Conservation (phyloP, 2,113 vertebrate species). For the Cettia cetti region DNA sequence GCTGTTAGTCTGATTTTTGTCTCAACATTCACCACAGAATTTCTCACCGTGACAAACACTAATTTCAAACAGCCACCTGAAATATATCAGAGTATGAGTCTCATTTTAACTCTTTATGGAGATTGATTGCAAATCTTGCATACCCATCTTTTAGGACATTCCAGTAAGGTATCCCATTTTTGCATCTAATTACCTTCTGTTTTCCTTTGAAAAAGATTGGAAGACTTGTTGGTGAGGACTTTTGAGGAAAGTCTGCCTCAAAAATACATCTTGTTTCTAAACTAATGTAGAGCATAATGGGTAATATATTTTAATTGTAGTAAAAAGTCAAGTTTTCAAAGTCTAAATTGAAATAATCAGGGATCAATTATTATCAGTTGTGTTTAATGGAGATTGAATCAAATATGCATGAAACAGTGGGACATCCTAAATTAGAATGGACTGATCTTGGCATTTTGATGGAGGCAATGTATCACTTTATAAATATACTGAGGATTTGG, state of each 20-base stretch:
- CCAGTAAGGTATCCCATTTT: background rate
- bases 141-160: background rate
- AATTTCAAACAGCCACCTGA: constrained; percentile 18
- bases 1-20: background rate
- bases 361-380: background rate
- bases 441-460: background rate
- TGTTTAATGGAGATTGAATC: background rate
- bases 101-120: background rate
- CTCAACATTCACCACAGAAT: background rate
- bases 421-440: background rate
- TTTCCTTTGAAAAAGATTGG: background rate
- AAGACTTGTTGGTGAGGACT: background rate
- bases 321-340: background rate
- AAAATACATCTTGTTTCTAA: background rate
- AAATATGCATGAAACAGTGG: background rate
- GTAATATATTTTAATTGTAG: background rate
- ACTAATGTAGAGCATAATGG: background rate
- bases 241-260: background rate
- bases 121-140: background rate
- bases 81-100: constrained; percentile 5
- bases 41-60: background rate
- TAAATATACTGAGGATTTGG: background rate
- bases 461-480: background rate
- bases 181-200: background rate
- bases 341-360: background rate